Evolutionary conservation across 1,140 invertebrate species (phyloP).

Genomic region (Apocrypta bakeri): DNA sequence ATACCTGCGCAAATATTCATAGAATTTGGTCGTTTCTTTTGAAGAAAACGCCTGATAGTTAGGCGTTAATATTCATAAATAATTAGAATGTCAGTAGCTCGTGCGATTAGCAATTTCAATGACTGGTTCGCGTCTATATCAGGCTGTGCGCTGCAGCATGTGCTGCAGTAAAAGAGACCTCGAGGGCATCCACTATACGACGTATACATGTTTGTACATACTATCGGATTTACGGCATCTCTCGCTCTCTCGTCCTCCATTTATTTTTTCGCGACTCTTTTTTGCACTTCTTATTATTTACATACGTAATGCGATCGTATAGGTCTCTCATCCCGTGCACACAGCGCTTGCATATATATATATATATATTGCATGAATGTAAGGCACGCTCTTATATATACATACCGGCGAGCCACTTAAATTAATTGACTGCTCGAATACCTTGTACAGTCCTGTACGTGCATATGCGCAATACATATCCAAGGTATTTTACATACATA

Average conservation of each 20-base stretch:
- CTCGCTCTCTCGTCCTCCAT: neutral
- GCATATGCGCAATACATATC: neutral
- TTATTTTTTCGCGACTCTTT: constrained; percentile 27
- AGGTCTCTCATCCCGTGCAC: neutral
- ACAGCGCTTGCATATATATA: neutral
- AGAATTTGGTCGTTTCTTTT: too few species aligned
- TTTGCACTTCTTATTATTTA: constrained; percentile 37
- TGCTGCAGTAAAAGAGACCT: neutral
- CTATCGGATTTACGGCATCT: constrained; percentile 10
- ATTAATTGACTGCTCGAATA: constrained; percentile 35
- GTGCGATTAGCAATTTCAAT: neutral
- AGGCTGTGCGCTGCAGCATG: too few species aligned
- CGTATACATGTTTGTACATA: neutral
- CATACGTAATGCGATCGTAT: constrained; percentile 36
- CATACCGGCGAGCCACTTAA: constrained; percentile 12
- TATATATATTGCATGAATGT: neutral
- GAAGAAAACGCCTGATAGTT: too few species aligned
- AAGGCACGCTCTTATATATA: neutral
- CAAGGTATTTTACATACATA: constrained; percentile 2
- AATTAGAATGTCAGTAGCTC: neutral
- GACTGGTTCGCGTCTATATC: neutral
- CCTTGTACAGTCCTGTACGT: neutral
- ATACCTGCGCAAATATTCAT: too few species aligned
- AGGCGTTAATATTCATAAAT: neutral
- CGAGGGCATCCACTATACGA: neutral